A percentile compares a stretch with the other conserved stretches of the same genome.
Conservation (phyloP, 1,140 invertebrate species). For the Papilio helenus region DNA sequence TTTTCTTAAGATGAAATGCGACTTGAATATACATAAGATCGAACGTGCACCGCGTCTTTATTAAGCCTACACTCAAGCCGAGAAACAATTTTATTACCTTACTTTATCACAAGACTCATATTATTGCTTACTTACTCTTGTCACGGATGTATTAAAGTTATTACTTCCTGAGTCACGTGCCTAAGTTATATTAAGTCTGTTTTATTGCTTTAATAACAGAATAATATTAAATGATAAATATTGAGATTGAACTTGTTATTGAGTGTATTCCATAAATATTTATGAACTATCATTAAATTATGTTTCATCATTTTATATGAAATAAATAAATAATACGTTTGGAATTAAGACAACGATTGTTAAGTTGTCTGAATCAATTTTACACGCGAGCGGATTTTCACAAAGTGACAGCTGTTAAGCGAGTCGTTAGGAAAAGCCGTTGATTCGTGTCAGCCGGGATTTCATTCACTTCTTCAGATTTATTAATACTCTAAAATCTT, state of each 20-base stretch:
- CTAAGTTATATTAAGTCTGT: not conserved
- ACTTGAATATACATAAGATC: constrained; percentile 33
- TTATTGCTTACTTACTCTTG: constrained; percentile 37
- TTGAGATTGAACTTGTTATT: not conserved
- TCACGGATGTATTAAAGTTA: constrained; percentile 30
- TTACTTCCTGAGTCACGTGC: constrained; percentile 23
- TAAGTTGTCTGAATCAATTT: not conserved
- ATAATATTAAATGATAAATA: not conserved
- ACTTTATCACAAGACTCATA: constrained; percentile 32
- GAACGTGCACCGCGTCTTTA: constrained; percentile 25
- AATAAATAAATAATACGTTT: no score
- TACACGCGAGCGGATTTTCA: not conserved
- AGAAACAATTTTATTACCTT: constrained; percentile 30
- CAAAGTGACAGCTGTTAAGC: not conserved
- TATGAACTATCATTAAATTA: no score
- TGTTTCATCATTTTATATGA: no score
- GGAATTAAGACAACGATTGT: not conserved
- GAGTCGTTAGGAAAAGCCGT: not conserved
- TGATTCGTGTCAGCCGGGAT: not conserved
- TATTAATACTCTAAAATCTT: not conserved
- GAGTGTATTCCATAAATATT: not conserved
- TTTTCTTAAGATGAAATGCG: constrained; percentile 26
- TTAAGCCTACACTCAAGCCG: constrained; percentile 35
- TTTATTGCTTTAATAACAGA: constrained; percentile 18
- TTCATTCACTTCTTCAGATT: not conserved